Evolutionary conservation across 2,888 invertebrate genomes (phyloP), one percentile per base, ranked within the genome.

Genomic region (Scaeva pyrastri): DNA sequence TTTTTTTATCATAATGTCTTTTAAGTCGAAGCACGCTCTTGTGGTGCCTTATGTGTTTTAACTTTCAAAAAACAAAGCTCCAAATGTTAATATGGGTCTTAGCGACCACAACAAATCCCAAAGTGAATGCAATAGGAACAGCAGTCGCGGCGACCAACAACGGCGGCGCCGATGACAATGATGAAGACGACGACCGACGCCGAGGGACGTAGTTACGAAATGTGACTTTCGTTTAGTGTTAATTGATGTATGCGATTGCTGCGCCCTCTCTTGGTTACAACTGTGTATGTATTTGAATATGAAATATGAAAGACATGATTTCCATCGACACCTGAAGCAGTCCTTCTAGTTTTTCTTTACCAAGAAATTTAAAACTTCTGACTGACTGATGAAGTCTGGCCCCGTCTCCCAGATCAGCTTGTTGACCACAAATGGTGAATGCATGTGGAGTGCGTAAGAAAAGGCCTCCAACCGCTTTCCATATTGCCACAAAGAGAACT

Each of bases 81-180:
- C 21, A 19, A 55, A 55, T 8, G 36, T 23, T 26, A 21, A 50
- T 48, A 64, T 55, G 36, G n/a, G 41, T 23, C 16, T 7, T 21
- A 43, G 1, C 16, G 50, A 60, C 76, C 45, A 50, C 70, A 62
- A n/a, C 21, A 26, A 58, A 60, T n/a, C 56, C 8, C 56, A 56
- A 78, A 78, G 78, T 72, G 78, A 78, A 78, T 72, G 78, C 43
- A 70, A 60, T 36, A 41, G 26, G 64, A 64, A 72, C 45, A 10
- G 31, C 31, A 31, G 31, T 31, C 31, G 31, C 31, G 31, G 8
- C 31, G 2, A 31, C 31, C 26, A 26, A 31, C n/a, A n/a, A n/a
- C n/a, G n/a, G n/a, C n/a, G n/a, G n/a, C n/a, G n/a, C n/a, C n/a
- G n/a, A n/a, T n/a, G n/a, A n/a, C n/a, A n/a, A n/a, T n/a, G n/a